Base-by-base conservation (phyloP, 1,140 invertebrate species). In the Dreissena polymorpha region DNA sequence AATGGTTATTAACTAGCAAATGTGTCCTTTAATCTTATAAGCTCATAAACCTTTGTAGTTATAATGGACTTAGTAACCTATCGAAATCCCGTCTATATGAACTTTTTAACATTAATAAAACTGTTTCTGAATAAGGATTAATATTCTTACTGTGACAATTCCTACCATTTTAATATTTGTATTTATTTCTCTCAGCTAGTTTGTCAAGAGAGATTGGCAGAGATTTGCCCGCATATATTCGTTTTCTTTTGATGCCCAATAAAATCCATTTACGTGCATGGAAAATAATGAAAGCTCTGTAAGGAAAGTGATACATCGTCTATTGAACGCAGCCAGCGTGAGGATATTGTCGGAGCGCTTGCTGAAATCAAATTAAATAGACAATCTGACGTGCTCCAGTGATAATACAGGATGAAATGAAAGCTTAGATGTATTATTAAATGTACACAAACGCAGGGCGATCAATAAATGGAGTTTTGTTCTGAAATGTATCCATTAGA, bases 371-470 rank as follows among this genome's bases (percentile, higher is more conserved):
- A 83, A 83, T 83, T 83, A 83, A 76, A 77, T 64, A 55, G 73
- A 83, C 81, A 83, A 71, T 64, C 73, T 76, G 81, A 65, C 67
- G 64, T 77, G 73, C 73, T 77, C 76, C 81, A 25, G 13, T 14
- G 72, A 53, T 83, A 77, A 76, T 77, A 68, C 68, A 63, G 51
- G 55, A 69, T 77, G 55, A 75, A 83, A 83, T 83, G 81, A 83
- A 83, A 83, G 76, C 81, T 70, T 76, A 77, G 81, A 83, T 76
- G 81, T 83, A 77, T 83, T 83, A 83, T 83, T 83, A 83, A 83
- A 83, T 77, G 57, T 67, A 70, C 69, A 39, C 57, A 25, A 39
- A 55, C n/a, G 29, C 29, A 10, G 67, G 18, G 2, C 23, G 81
- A 75, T 83, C 81, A 27, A 76, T 77, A 77, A 39, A n/a, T 77